Evolutionary conservation across 2,888 invertebrate species (phyloP).

Genomic region (Emmelina monodactyla): DNA sequence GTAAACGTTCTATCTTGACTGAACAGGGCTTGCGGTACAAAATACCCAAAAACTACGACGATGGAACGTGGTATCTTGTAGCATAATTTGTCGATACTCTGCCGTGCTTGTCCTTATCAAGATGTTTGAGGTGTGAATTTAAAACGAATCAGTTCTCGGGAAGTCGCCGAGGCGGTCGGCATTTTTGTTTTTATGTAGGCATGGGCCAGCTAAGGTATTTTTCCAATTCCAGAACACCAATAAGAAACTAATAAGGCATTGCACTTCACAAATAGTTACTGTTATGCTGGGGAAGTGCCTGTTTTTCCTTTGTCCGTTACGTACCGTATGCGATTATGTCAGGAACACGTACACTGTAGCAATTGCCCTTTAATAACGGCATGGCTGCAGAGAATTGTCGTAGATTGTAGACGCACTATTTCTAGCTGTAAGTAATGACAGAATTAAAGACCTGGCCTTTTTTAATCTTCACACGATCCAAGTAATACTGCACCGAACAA

Average conservation of each 20-base stretch:
- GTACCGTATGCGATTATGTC: slow-evolving; percentile 42
- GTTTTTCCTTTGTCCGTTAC: slow-evolving; percentile 30
- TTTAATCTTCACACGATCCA: slow-evolving; percentile 28
- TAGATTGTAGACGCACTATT: slow-evolving; percentile 50
- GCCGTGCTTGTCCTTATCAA: slow-evolving; percentile 34
- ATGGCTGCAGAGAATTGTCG: slow-evolving; percentile 47
- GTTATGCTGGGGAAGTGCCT: slow-evolving; percentile 24
- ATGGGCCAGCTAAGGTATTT: slow-evolving; percentile 13
- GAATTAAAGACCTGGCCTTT: slow-evolving; percentile 41
- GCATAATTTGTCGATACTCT: slow-evolving; percentile 34
- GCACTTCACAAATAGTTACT: slow-evolving; percentile 18
- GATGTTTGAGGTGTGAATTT: slow-evolving; percentile 44
- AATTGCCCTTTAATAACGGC: slow-evolving; percentile 60
- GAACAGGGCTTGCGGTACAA: no score
- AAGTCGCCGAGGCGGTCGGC: slow-evolving; percentile 22
- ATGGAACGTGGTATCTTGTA: slow-evolving; percentile 22
- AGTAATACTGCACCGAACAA: slow-evolving; percentile 16
- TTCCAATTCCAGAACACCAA: slow-evolving; percentile 6
- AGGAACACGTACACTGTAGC: slow-evolving; percentile 47
- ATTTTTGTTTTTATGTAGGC: slow-evolving; percentile 18
- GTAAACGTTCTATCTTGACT: slow-evolving; percentile 23
- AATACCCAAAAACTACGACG: no score
- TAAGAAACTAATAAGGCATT: slow-evolving; percentile 1
- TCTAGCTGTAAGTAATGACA: slow-evolving; percentile 60
- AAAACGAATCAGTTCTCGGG: slow-evolving; percentile 31